Evolutionary conservation across 2,888 invertebrate species (phyloP).

Genomic region (Chaetogeoica ovagalla): DNA sequence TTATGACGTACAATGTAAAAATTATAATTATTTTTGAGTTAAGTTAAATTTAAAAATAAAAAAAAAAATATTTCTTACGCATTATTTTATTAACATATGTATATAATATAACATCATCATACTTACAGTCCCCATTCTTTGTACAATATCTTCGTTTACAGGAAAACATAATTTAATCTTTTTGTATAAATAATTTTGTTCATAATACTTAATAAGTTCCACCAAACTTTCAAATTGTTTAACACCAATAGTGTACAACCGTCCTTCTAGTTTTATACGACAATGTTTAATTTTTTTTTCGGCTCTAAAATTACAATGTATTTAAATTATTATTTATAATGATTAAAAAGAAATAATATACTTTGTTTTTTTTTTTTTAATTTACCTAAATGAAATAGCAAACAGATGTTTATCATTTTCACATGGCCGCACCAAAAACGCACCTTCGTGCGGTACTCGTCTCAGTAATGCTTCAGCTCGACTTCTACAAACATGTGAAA

Average conservation of each 20-base stretch:
- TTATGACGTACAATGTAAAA: neutral
- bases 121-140: conserved; percentile 68
- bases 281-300: conserved; percentile 96
- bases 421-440: conserved; percentile 90
- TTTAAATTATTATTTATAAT: conserved; percentile 48
- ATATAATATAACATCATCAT: neutral
- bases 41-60: conserved; percentile 23
- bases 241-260: conserved; percentile 86
- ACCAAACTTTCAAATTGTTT: conserved; percentile 95
- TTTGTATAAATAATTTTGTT: conserved; percentile 85
- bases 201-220: conserved; percentile 89
- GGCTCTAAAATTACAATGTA: conserved; percentile 66
- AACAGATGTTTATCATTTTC: conserved; percentile 83
- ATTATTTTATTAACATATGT: neutral
- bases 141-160: conserved; percentile 75
- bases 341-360: neutral
- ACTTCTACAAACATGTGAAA: conserved; percentile 75
- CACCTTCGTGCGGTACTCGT: conserved; percentile 84
- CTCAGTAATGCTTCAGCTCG: conserved; percentile 88
- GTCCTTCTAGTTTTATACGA: conserved; percentile 88
- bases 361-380: neutral
- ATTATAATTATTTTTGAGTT: conserved; percentile 12
- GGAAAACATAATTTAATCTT: conserved; percentile 85
- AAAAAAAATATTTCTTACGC: neutral
- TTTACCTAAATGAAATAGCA: conserved; percentile 89